Evolutionary conservation across 1,140 invertebrate genomes (phyloP).

Genomic region (Habropoda laboriosa): DNA sequence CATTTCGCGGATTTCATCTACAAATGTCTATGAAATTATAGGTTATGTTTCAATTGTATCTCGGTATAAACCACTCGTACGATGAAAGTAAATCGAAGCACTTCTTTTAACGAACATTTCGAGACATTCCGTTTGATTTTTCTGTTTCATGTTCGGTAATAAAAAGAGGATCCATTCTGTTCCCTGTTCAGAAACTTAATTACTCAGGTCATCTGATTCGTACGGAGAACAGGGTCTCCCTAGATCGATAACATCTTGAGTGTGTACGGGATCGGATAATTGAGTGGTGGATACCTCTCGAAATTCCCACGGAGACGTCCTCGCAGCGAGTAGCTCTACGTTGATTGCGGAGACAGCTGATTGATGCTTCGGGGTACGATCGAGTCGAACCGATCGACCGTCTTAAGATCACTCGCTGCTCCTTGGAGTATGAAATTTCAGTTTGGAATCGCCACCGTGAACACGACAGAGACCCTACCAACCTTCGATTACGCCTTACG

Average conservation of each 20-base stretch:
- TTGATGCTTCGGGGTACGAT: constrained; percentile 63
- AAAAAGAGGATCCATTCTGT: not conserved
- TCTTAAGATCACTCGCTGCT: constrained; percentile 64
- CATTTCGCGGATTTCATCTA: too few species aligned
- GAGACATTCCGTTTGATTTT: not conserved
- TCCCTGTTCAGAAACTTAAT: constrained; percentile 15
- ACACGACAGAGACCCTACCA: not conserved
- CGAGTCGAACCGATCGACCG: constrained; percentile 38
- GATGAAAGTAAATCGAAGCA: not conserved
- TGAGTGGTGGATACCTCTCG: constrained; percentile 67
- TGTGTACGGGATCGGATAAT: constrained; percentile 62
- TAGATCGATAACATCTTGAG: constrained; percentile 60
- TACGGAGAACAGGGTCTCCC: not conserved
- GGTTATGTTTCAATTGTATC: too few species aligned
- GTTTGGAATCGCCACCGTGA: constrained; percentile 33
- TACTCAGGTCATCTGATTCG: not conserved
- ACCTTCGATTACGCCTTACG: too few species aligned
- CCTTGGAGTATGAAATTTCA: constrained; percentile 65
- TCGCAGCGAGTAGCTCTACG: constrained; percentile 57
- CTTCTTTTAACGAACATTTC: not conserved
- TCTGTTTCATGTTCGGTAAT: not conserved
- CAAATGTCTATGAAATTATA: too few species aligned
- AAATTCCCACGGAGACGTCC: constrained; percentile 69
- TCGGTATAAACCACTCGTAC: not conserved
- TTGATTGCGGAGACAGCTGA: constrained; percentile 64